Evolutionary conservation across 2,797 vertebrate genomes (phyloP).

Genomic region (Darevskia nairensis): DNA sequence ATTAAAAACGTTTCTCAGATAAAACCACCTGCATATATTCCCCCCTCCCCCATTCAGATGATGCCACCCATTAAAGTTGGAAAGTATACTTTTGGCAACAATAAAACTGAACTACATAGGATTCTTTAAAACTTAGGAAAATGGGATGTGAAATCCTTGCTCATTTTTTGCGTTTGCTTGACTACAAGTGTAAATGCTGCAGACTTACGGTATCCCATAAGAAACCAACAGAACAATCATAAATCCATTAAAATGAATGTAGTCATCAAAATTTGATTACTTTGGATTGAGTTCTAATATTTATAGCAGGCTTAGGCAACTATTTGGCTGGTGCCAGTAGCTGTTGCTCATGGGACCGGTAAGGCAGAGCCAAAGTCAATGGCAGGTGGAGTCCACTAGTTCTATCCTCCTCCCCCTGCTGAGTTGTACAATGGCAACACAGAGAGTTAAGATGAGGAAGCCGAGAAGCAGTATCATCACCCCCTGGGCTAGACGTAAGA

Average conservation of each 20-base stretch:
- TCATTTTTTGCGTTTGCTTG: background rate
- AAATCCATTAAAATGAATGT: background rate
- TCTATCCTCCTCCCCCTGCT: no score
- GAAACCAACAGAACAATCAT: background rate
- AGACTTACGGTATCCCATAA: background rate
- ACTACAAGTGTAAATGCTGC: background rate
- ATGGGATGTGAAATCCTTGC: background rate
- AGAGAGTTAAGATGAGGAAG: no score
- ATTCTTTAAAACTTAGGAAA: background rate
- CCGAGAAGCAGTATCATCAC: no score
- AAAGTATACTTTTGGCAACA: background rate
- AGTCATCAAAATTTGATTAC: background rate
- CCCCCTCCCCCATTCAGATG: background rate
- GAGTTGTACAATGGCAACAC: no score
- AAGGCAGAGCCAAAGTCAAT: background rate
- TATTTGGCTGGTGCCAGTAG: background rate
- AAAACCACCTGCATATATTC: background rate
- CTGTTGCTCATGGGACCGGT: background rate
- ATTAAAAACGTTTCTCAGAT: background rate
- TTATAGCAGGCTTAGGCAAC: background rate
- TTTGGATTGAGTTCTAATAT: background rate
- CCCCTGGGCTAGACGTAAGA: no score
- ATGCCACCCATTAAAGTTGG: background rate
- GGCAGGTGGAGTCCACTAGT: no score
- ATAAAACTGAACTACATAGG: background rate